A percentile compares a stretch with the other conserved stretches of the same genome.
These are phyloP conservation scores for Vultur gryphus DNA, from an alignment of 2,797 vertebrate genomes.

Conservation along the genomic window DNA sequence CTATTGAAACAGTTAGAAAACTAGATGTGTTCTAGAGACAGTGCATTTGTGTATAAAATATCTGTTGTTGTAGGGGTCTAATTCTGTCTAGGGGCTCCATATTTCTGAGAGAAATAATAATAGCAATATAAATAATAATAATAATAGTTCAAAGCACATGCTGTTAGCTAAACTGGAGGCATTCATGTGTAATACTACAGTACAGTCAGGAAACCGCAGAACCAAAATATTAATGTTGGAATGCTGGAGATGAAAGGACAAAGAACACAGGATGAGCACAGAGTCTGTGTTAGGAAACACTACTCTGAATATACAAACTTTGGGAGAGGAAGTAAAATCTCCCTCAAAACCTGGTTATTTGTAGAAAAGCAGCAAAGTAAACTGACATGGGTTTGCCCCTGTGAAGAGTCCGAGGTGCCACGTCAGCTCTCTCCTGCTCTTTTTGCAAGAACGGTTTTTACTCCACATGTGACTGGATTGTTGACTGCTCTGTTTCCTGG, in stretches of 20 bases:
- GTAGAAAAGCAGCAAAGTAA: not conserved
- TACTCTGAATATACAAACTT: not conserved
- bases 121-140: not conserved
- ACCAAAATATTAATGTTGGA: not conserved
- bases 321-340: not conserved
- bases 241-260: not conserved
- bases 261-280: not conserved
- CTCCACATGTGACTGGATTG: accelerated
- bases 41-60: not conserved
- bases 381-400: not conserved
- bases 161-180: not conserved
- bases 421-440: not conserved
- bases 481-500: not conserved
- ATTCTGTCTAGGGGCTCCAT: not conserved
- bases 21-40: not conserved
- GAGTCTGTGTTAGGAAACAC: not conserved
- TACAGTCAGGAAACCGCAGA: not conserved
- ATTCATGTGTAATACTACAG: not conserved
- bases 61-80: not conserved
- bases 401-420: not conserved
- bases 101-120: not conserved
- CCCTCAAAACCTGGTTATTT: not conserved
- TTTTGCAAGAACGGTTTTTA: not conserved
- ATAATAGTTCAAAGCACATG: not conserved
- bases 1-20: not conserved